A percentile compares a stretch with the other conserved stretches of the same genome.
These are phyloP conservation scores for Ectropis grisescens DNA, from an alignment of 1,140 invertebrate species.

Conservation along the genomic window DNA sequence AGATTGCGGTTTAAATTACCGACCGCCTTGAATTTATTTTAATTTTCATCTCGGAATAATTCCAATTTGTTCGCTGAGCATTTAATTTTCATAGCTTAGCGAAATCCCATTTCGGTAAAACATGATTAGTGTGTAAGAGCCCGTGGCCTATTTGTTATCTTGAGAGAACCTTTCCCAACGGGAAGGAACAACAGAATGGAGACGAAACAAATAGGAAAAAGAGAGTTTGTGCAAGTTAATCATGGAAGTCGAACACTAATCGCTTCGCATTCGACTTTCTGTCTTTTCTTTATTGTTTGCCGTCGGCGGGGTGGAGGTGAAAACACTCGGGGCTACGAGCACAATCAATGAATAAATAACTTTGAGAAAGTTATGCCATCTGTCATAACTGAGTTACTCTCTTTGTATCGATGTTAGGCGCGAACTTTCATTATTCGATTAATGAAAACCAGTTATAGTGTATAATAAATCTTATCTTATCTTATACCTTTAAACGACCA, in stretches of 20 bases:
- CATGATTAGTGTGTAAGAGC: conserved; percentile 33
- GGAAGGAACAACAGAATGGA: conserved; percentile 8
- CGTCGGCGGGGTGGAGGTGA: no score
- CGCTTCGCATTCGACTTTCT: conserved; percentile 21
- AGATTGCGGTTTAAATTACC: conserved; percentile 24
- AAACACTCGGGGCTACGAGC: no score
- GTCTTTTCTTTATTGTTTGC: conserved; percentile 32
- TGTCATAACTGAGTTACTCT: no score
- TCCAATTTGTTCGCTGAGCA: conserved; percentile 24
- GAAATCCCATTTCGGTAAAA: conserved; percentile 29
- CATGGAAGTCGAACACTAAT: conserved; percentile 40
- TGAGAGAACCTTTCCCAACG: conserved; percentile 26
- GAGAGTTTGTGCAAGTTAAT: conserved; percentile 40
- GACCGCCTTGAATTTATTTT: conserved; percentile 23
- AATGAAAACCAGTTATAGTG: no score
- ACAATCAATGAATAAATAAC: no score
- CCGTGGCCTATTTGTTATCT: conserved; percentile 39
- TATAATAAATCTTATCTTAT: no score
- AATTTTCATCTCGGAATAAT: conserved; percentile 29
- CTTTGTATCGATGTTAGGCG: no score
- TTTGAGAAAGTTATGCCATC: no score
- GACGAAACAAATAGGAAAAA: conserved; percentile 13
- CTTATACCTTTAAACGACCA: no score
- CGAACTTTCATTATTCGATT: no score
- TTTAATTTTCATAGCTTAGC: conserved; percentile 40